Percentiles rank a stretch among this genome's conserved stretches.
Conservation (phyloP, 2,888 invertebrate species). For the Cryptophagus acutangulus region DNA sequence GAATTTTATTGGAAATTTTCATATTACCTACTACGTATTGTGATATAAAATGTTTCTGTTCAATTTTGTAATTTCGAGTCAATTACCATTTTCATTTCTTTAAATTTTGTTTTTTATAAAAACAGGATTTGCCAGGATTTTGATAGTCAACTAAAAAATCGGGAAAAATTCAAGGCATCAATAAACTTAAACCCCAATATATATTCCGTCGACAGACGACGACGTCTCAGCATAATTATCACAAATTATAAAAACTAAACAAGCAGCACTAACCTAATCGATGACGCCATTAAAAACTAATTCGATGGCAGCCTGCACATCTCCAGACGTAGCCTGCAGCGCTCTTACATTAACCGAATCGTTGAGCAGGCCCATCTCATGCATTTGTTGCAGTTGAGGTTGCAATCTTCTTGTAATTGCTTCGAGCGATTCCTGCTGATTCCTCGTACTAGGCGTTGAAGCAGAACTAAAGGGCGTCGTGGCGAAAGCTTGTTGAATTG, state of each 20-base stretch:
- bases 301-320: conserved; percentile 87
- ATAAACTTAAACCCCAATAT: background rate
- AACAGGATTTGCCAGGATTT: no score
- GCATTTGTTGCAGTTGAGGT: conserved; percentile 72
- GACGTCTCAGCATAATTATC: no score
- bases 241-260: background rate
- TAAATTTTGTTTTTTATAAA: no score
- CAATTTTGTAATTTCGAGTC: no score
- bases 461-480: conserved; percentile 27
- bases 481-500: conserved; percentile 65
- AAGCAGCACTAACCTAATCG: conserved; percentile 25
- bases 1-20: no score
- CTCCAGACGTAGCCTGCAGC: conserved; percentile 72
- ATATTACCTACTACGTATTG: no score
- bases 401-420: conserved; percentile 44
- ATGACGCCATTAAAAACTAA: conserved; percentile 69
- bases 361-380: conserved; percentile 85
- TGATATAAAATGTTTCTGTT: no score
- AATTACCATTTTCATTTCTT: no score
- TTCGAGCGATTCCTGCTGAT: conserved; percentile 32
- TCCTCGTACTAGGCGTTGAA: conserved; percentile 17
- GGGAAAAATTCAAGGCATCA: no score
- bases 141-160: no score
- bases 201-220: background rate
- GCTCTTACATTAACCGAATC: conserved; percentile 82